Conservation (phyloP, 2,888 invertebrate genomes). For the Leucoma salicis region DNA sequence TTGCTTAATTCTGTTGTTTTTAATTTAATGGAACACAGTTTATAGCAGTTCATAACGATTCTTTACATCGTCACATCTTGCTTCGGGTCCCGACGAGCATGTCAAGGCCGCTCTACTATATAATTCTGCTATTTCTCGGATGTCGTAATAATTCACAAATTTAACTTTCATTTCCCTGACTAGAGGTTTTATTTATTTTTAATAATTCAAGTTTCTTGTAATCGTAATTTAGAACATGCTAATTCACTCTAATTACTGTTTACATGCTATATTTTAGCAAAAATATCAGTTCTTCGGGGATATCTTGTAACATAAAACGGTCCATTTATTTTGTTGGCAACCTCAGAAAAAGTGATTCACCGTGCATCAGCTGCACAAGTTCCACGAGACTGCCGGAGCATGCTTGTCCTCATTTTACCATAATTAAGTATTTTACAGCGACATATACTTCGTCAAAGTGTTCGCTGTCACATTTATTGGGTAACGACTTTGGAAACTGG, state of each 20-base stretch:
- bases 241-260: neutral
- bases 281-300: slow-evolving; percentile 10
- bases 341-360: slow-evolving; percentile 42
- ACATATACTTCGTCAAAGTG: slow-evolving; percentile 41
- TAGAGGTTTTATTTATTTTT: slow-evolving; percentile 15
- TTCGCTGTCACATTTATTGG: slow-evolving; percentile 32
- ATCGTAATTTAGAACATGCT: neutral
- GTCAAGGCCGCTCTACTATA: slow-evolving; percentile 32
- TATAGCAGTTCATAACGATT: slow-evolving; percentile 29
- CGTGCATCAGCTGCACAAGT: slow-evolving; percentile 31
- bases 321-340: slow-evolving; percentile 43
- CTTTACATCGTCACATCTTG: slow-evolving; percentile 17
- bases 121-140: slow-evolving; percentile 33
- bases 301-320: slow-evolving; percentile 23
- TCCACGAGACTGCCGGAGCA: slow-evolving; percentile 42
- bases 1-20: slow-evolving; percentile 14
- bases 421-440: slow-evolving; percentile 50
- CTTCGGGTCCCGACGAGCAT: slow-evolving; percentile 24
- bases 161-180: slow-evolving; percentile 18
- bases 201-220: neutral
- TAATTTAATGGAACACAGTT: slow-evolving; percentile 29
- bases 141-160: slow-evolving; percentile 33
- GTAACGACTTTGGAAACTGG: slow-evolving; percentile 17
- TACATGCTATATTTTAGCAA: slow-evolving; percentile 5
- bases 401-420: slow-evolving; percentile 54